Evolutionary conservation across 2,797 vertebrate species (phyloP), one percentile per base, ranked within the genome.

Genomic region (Xenopus petersii): DNA sequence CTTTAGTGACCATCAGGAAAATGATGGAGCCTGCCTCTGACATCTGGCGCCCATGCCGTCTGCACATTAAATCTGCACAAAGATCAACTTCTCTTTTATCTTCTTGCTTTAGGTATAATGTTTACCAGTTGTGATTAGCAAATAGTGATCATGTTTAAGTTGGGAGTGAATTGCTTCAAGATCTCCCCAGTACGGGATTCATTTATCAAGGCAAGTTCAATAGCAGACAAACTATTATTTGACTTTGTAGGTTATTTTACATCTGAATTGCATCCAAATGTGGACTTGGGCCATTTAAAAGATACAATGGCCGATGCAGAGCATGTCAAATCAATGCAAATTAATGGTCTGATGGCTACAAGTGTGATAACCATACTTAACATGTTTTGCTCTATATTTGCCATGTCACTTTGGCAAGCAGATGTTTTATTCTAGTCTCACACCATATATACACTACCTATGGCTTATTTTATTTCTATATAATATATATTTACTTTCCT

Each of bases 201-300:
- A 78, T 78, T 78, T 74, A 78, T 78, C 71, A 73, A 78, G 55
- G 51, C 47, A 64, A 73, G 71, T 73, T 65, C 66, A 78, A 68
- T 59, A 59, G 75, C 17, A 77, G 70, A 63, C 64, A 55, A 67
- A 33, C 70, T 63, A 63, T 59, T 56, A n/a, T 56, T 67, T 71
- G 64, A 42, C 49, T 67, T 63, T 73, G 48, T 30, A 36, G 64
- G 65, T 63, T 56, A 77, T 73, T 77, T 63, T 73, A 64, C 26
- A 58, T 69, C 59, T 69, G 65, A 74, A 78, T 78, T 78, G 76
- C 71, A 78, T 78, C 76, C 76, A 78, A 78, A 78, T 78, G 76
- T 78, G 70, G 51, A 49, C 9, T 21, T 49, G 24, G 12, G 6
- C 67, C 54, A 16, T 51, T 64, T 33, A 47, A 56, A 56, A 56